Base-by-base conservation (phyloP, 2,113 vertebrate genomes). In the Coturnix japonica region DNA sequence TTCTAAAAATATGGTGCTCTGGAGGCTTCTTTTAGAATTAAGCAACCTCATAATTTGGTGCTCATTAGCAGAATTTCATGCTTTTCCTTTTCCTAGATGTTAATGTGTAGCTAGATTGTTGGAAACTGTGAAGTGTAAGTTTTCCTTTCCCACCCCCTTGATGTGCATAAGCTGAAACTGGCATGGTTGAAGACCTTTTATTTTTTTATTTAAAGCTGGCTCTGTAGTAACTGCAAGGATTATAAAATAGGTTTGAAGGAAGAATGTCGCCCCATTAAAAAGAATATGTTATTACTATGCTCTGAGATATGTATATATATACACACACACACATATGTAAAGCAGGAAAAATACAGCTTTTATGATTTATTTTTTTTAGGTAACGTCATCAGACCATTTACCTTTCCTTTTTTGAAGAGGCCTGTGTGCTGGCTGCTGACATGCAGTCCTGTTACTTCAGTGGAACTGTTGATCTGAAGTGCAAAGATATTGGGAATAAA, bases 31-130 rank as follows among this genome's bases (percentile, higher is more conserved):
- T 53, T 90, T 88, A 70, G 88, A 94, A 90, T 88, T 67, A 89
- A 94, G 56, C 86, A 87, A 73, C 57, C 92, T 97, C 44, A 13
- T 90, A 81, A 89, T 95, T 93, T 75, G 49, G 63, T 87, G 79
- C 91, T 96, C 87, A 70, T 96, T 93, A 93, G 66, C 31, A 87
- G 49, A 93, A 88, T 82, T 95, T 94, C 61, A 80, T 76, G 14
- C 74, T 82, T 96, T 93, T 73, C 21, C 79, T 87, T 75, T 85
- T 74, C 46, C 69, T 89, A 91, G 63, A 63, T 90, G 73, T 81
- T 94, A 75, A 70, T 78, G 51, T 66, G 49, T 81, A 91, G 86
- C 83, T 81, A 61, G 41, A 73, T 44, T 73, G 83, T 79, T 95
- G 77, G 73, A 63, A 86, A 59, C 53, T 93, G 61, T 61, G 76